Percentiles rank a stretch among this genome's conserved stretches.
Conservation (phyloP, 1,140 invertebrate species). For the Bombus impatiens region DNA sequence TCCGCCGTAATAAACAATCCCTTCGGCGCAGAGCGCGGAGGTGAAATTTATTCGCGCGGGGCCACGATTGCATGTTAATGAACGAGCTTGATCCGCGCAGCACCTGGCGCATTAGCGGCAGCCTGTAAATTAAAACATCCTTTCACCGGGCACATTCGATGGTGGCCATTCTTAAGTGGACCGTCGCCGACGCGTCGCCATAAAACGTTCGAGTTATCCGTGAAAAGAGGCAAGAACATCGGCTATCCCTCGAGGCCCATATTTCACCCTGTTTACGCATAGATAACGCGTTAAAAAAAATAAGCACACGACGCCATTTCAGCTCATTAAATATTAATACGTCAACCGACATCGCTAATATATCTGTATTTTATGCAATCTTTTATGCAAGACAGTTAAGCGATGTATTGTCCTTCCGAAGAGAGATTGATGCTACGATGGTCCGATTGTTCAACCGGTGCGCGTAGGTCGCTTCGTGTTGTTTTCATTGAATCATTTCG, state of each 20-base stretch:
- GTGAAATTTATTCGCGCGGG: conserved; percentile 29
- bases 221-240: neutral
- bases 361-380: conserved; percentile 6
- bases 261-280: conserved; percentile 57
- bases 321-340: conserved; percentile 63
- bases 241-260: conserved; percentile 14
- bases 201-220: conserved; percentile 26
- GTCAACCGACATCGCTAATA: conserved; percentile 25
- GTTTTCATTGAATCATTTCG: neutral
- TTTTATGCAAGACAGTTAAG: conserved; percentile 35
- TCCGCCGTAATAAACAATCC: conserved; percentile 26
- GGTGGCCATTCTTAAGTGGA: conserved; percentile 44
- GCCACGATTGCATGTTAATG: conserved; percentile 46
- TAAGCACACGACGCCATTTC: neutral
- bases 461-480: neutral
- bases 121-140: conserved; percentile 55
- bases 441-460: neutral
- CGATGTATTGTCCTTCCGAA: conserved; percentile 7
- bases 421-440: conserved; percentile 6
- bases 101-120: conserved; percentile 46
- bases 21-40: neutral
- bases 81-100: conserved; percentile 39
- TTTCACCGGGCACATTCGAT: conserved; percentile 35
- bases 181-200: conserved; percentile 27
- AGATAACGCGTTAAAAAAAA: conserved; percentile 50